Evolutionary conservation across 1,140 invertebrate genomes (phyloP).

Genomic region (Pseudomyrmex gracilis): DNA sequence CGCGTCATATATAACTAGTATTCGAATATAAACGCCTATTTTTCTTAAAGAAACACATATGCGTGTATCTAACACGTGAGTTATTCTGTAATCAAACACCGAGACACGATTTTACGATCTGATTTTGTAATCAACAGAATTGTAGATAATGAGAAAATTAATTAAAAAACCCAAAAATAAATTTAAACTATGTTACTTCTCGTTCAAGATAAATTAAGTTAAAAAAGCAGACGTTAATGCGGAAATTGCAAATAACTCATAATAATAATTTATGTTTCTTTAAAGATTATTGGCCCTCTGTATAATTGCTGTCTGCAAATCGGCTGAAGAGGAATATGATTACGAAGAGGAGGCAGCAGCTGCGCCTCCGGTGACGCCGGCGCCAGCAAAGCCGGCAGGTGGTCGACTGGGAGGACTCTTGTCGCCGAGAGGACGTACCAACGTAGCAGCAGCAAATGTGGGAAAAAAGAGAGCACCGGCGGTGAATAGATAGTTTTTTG

Average conservation of each 20-base stretch:
- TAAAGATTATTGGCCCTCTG: constrained; percentile 76
- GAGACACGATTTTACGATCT: background rate
- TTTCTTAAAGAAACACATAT: background rate
- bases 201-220: background rate
- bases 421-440: constrained; percentile 72
- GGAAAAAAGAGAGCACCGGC: constrained; percentile 71
- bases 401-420: constrained; percentile 75
- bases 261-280: constrained; percentile 23
- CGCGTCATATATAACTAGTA: too few relatives aligned
- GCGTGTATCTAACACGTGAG: background rate
- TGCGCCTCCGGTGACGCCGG: constrained; percentile 73
- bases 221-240: background rate
- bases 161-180: background rate
- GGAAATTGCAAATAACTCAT: background rate
- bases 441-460: constrained; percentile 44
- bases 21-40: too few relatives aligned
- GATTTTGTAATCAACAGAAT: background rate
- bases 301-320: constrained; percentile 71
- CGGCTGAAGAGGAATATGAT: constrained; percentile 79
- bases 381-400: constrained; percentile 58
- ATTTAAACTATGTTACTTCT: background rate
- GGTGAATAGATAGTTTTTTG: constrained; percentile 46
- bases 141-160: background rate
- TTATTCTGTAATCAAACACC: background rate
- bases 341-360: constrained; percentile 75